Conservation (phyloP, 2,113 vertebrate genomes). For the Cephalopholis sonnerati region DNA sequence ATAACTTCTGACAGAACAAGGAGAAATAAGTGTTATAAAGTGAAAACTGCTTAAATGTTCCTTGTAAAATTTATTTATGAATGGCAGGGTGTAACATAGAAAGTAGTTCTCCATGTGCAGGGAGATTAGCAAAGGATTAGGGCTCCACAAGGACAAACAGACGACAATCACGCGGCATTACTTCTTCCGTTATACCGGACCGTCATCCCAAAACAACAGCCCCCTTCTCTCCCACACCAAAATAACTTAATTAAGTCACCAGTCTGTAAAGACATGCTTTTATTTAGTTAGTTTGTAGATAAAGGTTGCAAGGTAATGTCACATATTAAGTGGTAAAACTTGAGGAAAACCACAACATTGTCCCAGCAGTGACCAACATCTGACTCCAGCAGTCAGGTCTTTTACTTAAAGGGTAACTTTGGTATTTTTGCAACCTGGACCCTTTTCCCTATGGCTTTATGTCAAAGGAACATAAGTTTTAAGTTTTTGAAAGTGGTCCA, state of each 20-base stretch:
- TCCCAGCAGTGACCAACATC: background rate
- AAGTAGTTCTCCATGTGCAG: conserved; percentile 69
- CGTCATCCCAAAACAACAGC: conserved; percentile 4
- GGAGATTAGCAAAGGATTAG: conserved; percentile 83
- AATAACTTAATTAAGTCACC: background rate
- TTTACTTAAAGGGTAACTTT: too few relatives aligned
- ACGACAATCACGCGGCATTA: conserved; percentile 49
- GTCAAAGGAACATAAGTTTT: too few relatives aligned
- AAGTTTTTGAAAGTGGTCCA: too few relatives aligned
- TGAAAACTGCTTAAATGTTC: background rate
- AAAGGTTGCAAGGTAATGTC: too few relatives aligned
- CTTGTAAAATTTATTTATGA: conserved; percentile 17
- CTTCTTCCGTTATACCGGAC: conserved; percentile 5
- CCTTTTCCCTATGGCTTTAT: too few relatives aligned
- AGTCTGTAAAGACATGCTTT: background rate
- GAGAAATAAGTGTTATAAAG: background rate
- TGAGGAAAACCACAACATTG: background rate
- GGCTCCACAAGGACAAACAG: conserved; percentile 75
- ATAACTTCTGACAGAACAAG: background rate
- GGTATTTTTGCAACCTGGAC: too few relatives aligned
- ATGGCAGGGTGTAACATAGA: conserved; percentile 57
- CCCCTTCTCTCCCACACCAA: background rate
- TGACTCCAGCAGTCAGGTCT: background rate
- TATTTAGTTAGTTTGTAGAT: background rate
- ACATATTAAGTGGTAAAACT: background rate